Conservation (phyloP, 2,113 vertebrate species). For the Opisthocomus hoazin region DNA sequence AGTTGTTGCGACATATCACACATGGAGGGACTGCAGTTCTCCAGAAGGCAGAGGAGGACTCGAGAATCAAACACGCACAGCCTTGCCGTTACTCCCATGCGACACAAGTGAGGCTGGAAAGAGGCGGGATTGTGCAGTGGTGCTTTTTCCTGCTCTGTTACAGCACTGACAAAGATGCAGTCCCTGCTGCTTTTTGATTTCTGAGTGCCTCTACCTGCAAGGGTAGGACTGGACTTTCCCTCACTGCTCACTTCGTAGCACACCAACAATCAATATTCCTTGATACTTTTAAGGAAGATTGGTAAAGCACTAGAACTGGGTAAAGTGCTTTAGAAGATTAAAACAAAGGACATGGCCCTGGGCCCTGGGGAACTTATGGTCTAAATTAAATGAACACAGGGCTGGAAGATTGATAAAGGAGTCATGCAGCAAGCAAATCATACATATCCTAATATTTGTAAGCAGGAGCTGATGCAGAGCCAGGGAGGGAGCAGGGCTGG, state of each 20-base stretch:
- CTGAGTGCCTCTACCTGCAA: not conserved
- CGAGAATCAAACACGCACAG: not conserved
- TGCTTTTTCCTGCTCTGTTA: not conserved
- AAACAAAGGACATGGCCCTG: constrained; percentile 36
- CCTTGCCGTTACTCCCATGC: not conserved
- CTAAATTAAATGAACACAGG: constrained; percentile 21
- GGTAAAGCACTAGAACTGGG: not conserved
- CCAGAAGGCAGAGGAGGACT: not conserved
- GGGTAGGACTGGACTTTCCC: not conserved
- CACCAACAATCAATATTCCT: not conserved
- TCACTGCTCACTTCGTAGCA: not conserved
- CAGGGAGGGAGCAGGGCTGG: not conserved
- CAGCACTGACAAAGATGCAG: not conserved
- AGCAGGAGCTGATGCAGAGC: constrained; percentile 7
- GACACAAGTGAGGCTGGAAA: not conserved
- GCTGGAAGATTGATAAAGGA: constrained; percentile 45
- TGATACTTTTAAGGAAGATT: constrained; percentile 34
- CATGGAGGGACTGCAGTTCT: not conserved
- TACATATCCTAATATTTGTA: constrained; percentile 35
- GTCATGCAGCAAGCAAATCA: constrained; percentile 26
- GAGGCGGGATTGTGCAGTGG: not conserved
- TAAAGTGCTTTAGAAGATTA: constrained; percentile 45
- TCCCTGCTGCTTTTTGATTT: not conserved
- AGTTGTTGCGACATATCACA: not conserved
- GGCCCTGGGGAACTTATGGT: not conserved